These are phyloP conservation scores for Cerceris rybyensis DNA, from an alignment of 2,888 invertebrate species.

Conservation along the genomic window DNA sequence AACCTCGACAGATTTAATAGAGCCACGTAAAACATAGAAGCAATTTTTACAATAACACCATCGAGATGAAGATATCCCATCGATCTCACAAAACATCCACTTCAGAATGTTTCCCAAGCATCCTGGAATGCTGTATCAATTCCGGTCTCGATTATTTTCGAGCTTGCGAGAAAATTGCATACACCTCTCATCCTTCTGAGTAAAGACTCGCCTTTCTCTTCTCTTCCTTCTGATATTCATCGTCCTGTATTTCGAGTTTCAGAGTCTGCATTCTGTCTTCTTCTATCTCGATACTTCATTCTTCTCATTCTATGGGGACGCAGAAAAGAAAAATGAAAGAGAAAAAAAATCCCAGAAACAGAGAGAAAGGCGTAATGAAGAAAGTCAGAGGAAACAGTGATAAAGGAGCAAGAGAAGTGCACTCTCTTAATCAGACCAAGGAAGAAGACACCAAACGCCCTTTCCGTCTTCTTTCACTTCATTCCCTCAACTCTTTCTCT, in stretches of 20 bases:
- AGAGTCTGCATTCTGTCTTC: no score
- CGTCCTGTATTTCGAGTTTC: no score
- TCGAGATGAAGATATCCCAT: constrained; percentile 20
- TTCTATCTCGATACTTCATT: no score
- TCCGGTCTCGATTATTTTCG: constrained; percentile 72
- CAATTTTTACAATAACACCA: constrained; percentile 11
- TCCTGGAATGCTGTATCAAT: constrained; percentile 68
- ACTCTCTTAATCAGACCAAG: no score
- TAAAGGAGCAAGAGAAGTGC: no score
- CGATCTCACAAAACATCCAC: constrained; percentile 6
- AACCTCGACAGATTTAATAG: not conserved
- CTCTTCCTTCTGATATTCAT: not conserved
- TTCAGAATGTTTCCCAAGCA: constrained; percentile 30
- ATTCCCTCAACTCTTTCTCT: constrained; percentile 1
- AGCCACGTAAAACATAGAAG: not conserved
- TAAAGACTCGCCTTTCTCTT: constrained; percentile 61
- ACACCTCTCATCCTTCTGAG: constrained; percentile 50
- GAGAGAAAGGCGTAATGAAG: no score
- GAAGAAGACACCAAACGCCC: no score
- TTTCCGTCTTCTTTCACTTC: not conserved
- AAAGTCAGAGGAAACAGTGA: no score
- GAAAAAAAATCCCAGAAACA: no score
- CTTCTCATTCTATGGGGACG: no score
- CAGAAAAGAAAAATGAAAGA: no score
- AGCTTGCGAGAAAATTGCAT: constrained; percentile 78